These are phyloP conservation scores for Synergus umbraculus DNA, from an alignment of 2,888 invertebrate species.

Conservation along the genomic window DNA sequence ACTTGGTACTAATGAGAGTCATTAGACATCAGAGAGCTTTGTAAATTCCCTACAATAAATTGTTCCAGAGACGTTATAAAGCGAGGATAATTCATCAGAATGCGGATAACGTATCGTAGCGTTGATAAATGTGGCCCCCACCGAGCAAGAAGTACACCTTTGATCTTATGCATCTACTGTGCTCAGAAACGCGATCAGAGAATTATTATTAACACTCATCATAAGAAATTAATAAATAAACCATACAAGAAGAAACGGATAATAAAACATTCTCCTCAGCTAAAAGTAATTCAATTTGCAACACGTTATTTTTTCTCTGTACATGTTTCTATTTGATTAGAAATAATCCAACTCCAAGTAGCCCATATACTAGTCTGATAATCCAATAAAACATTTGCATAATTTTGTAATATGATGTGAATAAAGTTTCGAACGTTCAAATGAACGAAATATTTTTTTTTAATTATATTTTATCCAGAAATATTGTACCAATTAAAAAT, in stretches of 20 bases:
- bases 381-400: not conserved
- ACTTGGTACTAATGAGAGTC: slow-evolving; percentile 53
- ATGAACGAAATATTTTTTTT: too few relatives aligned
- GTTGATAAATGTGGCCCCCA: not conserved
- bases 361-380: not conserved
- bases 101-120: slow-evolving; percentile 12
- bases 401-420: not conserved
- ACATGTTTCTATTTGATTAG: not conserved
- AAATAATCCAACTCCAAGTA: not conserved
- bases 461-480: too few relatives aligned
- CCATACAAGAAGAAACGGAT: not conserved
- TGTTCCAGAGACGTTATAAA: slow-evolving; percentile 12
- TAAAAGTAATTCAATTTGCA: not conserved
- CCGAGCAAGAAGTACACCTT: not conserved
- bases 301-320: not conserved
- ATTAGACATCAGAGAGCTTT: slow-evolving; percentile 50
- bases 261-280: not conserved
- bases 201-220: not conserved
- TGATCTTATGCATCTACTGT: not conserved
- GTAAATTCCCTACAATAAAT: slow-evolving; percentile 41
- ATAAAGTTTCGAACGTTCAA: too few relatives aligned
- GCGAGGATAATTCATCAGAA: slow-evolving; percentile 21
- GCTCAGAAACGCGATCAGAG: slow-evolving; percentile 4
- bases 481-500: too few relatives aligned
- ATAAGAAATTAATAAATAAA: not conserved